phyloP scores from a whole-genome alignment of 2,113 vertebrate genomes.

The Labeo rohita region DNA sequence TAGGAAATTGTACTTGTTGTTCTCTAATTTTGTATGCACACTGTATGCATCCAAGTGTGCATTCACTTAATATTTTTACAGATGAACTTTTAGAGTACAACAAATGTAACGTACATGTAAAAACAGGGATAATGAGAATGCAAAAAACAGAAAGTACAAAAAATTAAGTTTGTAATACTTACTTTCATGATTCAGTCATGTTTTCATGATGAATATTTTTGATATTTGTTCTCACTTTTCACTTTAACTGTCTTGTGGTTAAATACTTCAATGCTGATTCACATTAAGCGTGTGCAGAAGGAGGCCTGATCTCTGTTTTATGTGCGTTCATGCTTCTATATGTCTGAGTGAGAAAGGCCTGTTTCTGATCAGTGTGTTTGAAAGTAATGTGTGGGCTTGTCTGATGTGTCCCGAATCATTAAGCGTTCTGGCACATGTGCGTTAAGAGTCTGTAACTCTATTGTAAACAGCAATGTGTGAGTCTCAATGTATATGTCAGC shows the following conservation, averaged over 20 bases:
- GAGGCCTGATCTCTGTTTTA: slow-evolving; percentile 48
- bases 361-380: slow-evolving; percentile 42
- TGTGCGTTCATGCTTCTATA: slow-evolving; percentile 43
- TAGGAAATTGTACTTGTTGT: too few species aligned
- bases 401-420: slow-evolving; percentile 20
- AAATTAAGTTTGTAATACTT: background rate
- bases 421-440: slow-evolving; percentile 12
- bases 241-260: background rate
- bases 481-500: slow-evolving; percentile 4
- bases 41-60: background rate
- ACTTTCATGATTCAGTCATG: background rate
- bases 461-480: background rate
- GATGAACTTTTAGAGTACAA: background rate
- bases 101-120: background rate
- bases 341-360: slow-evolving; percentile 14
- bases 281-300: background rate
- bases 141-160: too few species aligned
- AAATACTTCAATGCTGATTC: slow-evolving; percentile 3
- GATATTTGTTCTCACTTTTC: slow-evolving; percentile 21
- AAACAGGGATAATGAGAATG: background rate
- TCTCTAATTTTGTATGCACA: too few species aligned
- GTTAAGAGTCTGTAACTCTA: background rate
- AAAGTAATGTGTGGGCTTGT: slow-evolving; percentile 27
- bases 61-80: background rate
- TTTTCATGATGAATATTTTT: background rate